Conservation (phyloP, 2,797 vertebrate species). For the Leptodactylus fallax region DNA sequence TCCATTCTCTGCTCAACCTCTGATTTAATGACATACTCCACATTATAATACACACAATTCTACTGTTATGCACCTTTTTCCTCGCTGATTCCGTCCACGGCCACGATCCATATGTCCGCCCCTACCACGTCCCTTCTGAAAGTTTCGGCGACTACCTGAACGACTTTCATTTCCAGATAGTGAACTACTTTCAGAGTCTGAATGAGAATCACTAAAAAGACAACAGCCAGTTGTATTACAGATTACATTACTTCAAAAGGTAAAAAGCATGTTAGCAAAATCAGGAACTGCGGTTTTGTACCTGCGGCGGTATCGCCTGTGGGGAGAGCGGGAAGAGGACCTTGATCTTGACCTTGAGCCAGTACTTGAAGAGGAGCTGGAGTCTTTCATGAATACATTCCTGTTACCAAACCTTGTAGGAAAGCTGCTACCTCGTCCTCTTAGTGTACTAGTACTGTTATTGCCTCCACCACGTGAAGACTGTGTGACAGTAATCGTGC, state of each 20-base stretch:
- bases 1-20: too few species aligned
- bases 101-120: constrained; percentile 87
- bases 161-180: constrained; percentile 81
- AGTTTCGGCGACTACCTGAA: constrained; percentile 80
- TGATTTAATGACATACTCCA: too few species aligned
- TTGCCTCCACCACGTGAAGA: constrained; percentile 68
- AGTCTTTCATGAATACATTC: constrained; percentile 89
- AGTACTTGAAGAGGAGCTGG: constrained; percentile 89
- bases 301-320: constrained; percentile 73
- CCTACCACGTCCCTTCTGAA: constrained; percentile 84
- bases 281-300: constrained; percentile 21
- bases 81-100: constrained; percentile 83
- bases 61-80: constrained; percentile 61
- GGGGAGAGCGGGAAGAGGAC: constrained; percentile 80
- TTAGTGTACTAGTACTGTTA: constrained; percentile 74
- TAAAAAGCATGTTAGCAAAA: background rate
- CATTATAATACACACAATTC: background rate
- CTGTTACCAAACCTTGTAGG: constrained; percentile 81
- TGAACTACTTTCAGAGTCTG: constrained; percentile 89
- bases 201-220: constrained; percentile 84
- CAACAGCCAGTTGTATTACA: background rate
- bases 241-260: background rate
- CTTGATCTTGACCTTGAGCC: constrained; percentile 86
- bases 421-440: constrained; percentile 71
- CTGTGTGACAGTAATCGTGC: constrained; percentile 72